These are phyloP conservation scores for Dione juno DNA, from an alignment of 2,888 invertebrate species.

Conservation along the genomic window DNA sequence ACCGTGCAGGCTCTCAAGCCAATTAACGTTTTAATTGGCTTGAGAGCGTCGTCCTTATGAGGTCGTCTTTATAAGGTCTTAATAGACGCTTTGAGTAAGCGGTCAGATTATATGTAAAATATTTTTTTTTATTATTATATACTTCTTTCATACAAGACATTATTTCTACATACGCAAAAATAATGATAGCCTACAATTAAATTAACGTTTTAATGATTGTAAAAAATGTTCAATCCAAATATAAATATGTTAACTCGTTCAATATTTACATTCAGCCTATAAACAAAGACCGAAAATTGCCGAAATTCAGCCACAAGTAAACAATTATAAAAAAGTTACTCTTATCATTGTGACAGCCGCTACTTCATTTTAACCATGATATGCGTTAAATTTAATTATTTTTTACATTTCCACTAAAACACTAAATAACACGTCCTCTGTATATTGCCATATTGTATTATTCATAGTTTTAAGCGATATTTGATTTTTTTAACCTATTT, in stretches of 20 bases:
- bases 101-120: too few relatives aligned
- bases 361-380: constrained; percentile 17
- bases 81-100: too few relatives aligned
- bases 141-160: too few relatives aligned
- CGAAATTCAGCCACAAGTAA: constrained; percentile 35
- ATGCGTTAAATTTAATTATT: background rate
- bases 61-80: too few relatives aligned
- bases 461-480: too few relatives aligned
- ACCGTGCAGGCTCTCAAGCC: too few relatives aligned
- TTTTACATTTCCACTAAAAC: background rate
- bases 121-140: too few relatives aligned
- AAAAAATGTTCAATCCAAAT: constrained; percentile 19
- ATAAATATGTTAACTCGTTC: constrained; percentile 28
- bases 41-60: too few relatives aligned
- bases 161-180: constrained; percentile 33
- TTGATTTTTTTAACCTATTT: too few relatives aligned
- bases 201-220: constrained; percentile 22
- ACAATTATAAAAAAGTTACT: constrained; percentile 33
- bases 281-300: constrained; percentile 34
- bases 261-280: constrained; percentile 30
- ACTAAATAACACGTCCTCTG: too few relatives aligned
- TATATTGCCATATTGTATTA: too few relatives aligned
- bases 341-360: constrained; percentile 34
- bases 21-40: too few relatives aligned
- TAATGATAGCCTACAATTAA: constrained; percentile 30